Base-by-base conservation (phyloP, 2,113 vertebrate species). In the Amphilophus citrinellus region DNA sequence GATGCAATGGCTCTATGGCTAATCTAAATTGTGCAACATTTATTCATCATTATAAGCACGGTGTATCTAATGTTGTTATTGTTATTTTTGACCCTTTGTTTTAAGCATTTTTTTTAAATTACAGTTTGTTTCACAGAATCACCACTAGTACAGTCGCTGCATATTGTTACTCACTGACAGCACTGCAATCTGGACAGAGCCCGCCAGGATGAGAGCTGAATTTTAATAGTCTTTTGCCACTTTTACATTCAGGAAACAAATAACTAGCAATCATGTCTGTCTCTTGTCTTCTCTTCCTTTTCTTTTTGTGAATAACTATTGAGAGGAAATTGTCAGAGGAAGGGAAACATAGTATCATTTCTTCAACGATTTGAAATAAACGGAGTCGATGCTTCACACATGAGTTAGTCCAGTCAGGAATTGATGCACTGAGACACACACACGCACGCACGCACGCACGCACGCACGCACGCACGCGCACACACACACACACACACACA, bases 201-300 rank as follows among this genome's bases (percentile, higher is more conserved):
- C 17, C 10, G 39, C 76, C 66, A 80, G 62, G 60, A 68, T 86
- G 61, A 61, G 50, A 75, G 44, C 58, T 77, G 76, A 84, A 84
- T 86, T 27, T 88, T 71, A 83, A 86, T 87, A 59, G 63, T 42
- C 32, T 61, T 58, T 24, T 59, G 14, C 35, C 10, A 61, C 77
- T 78, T 39, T 53, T 79, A 89, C 27, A 77, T 59, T 30, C 22
- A 60, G 18, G 50, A 83, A 83, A 68, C 60, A 76, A 78, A 77
- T 63, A 86, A 77, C 62, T 53, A 68, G 62, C 62, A 80, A 80
- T 79, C 79, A 90, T n/a, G 56, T 65, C 60, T 89, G 37, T 63
- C 83, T 80, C 35, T 63, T 83, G 37, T 60, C 61, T 77, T 81
- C 42, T 10, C 22, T 56, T 24, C 4, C 42, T 60, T 53, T 39